Evolutionary conservation across 2,888 invertebrate species (phyloP).

Genomic region (Aethes cnicana): DNA sequence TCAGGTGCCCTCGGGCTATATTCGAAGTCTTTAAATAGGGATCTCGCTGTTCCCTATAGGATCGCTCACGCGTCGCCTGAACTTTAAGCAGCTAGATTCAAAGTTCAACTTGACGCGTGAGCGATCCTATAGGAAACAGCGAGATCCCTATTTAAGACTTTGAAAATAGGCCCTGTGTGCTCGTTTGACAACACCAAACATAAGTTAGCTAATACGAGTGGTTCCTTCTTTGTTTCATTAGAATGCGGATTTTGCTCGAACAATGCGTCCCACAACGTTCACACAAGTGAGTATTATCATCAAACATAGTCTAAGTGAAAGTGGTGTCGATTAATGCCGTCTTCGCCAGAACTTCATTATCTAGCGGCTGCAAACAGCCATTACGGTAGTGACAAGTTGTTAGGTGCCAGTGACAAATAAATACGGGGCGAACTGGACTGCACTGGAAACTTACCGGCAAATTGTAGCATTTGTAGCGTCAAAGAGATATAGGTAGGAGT

Average conservation of each 20-base stretch:
- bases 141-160: too few species aligned
- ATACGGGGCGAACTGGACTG: slow-evolving; percentile 12
- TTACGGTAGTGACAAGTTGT: slow-evolving; percentile 25
- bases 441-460: slow-evolving; percentile 9
- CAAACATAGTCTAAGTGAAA: slow-evolving; percentile 57
- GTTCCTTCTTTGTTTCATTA: slow-evolving; percentile 51
- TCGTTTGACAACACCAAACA: too few species aligned
- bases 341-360: slow-evolving; percentile 27
- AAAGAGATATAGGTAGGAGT: too few species aligned
- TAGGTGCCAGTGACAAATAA: slow-evolving; percentile 26
- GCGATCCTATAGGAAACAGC: too few species aligned
- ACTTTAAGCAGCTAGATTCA: too few species aligned
- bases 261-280: slow-evolving; percentile 65
- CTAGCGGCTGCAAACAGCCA: slow-evolving; percentile 26
- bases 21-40: too few species aligned
- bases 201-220: slow-evolving; percentile 27
- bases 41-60: too few species aligned
- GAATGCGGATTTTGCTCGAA: slow-evolving; percentile 55
- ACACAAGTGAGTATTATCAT: slow-evolving; percentile 54
- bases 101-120: too few species aligned
- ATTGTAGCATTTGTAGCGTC: slow-evolving; percentile 16
- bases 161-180: too few species aligned
- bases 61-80: too few species aligned
- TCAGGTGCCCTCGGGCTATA: too few species aligned
- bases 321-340: slow-evolving; percentile 36